Conservation (phyloP, 2,888 invertebrate genomes). For the Lingula anatina region DNA sequence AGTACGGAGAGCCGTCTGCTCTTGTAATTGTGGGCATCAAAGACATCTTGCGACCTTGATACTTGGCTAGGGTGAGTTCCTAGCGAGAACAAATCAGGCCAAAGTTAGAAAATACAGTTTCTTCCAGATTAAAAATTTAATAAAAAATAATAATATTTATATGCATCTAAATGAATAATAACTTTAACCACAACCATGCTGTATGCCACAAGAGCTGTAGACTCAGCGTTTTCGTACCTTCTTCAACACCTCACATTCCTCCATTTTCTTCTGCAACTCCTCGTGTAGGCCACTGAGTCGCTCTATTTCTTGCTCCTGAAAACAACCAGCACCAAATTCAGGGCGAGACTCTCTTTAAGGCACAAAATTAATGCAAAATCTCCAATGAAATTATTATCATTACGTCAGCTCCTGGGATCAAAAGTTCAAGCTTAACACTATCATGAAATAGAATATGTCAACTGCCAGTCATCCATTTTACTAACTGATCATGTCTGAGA, state of each 20-base stretch:
- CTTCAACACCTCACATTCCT: conserved; percentile 24
- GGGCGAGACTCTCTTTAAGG: not conserved
- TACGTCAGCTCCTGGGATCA: no score
- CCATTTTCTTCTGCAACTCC: conserved; percentile 19
- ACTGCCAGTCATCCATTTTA: not conserved
- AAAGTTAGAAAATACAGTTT: not conserved
- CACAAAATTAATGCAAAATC: not conserved
- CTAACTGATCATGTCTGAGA: not conserved
- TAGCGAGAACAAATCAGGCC: conserved; percentile 10
- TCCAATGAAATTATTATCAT: not conserved
- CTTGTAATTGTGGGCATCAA: conserved; percentile 29
- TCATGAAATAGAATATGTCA: not conserved
- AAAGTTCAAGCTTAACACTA: not conserved
- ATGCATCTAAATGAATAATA: no score
- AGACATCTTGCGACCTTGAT: conserved; percentile 23
- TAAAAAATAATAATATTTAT: no score
- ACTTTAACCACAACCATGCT: no score
- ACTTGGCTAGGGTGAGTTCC: conserved; percentile 29
- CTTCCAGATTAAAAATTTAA: no score
- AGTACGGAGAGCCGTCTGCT: conserved; percentile 26
- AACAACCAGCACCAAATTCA: not conserved
- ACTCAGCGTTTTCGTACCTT: conserved; percentile 17
- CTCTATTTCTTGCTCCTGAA: conserved; percentile 20
- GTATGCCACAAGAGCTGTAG: not conserved
- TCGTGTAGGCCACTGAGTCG: conserved; percentile 17